Evolutionary conservation across 2,113 vertebrate genomes (phyloP).

Genomic region (Anguilla rostrata): DNA sequence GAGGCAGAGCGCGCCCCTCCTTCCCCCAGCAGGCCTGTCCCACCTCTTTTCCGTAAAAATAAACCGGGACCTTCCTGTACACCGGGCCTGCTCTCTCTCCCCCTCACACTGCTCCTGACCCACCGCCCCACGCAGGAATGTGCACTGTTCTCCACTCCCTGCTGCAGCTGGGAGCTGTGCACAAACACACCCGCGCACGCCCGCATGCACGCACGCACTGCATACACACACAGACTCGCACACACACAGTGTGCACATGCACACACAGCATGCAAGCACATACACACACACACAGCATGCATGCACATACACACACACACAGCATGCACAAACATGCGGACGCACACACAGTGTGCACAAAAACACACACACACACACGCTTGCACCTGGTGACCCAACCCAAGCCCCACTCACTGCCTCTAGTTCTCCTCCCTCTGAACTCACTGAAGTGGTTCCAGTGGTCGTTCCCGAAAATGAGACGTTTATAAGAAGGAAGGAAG

Average conservation of each 20-base stretch:
- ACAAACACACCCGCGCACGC: conserved; percentile 12
- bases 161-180: not conserved
- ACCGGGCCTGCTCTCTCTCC: not conserved
- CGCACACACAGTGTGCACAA: conserved; percentile 15
- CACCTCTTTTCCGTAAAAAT: not conserved
- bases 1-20: not conserved
- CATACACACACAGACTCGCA: not conserved
- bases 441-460: not conserved
- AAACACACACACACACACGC: not conserved
- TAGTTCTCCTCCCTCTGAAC: not conserved
- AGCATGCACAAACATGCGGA: not conserved
- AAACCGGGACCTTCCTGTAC: not conserved
- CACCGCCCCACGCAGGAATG: not conserved
- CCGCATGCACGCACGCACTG: not conserved
- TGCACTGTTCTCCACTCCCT: conserved; percentile 1
- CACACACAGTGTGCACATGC: not conserved
- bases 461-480: not conserved
- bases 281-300: not conserved
- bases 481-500: not conserved
- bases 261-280: not conserved
- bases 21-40: conserved; percentile 12
- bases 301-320: not conserved
- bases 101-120: not conserved
- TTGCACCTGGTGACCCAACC: not conserved
- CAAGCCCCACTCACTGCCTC: too few species aligned